These are phyloP conservation scores for Pelecanoides urinatrix DNA, from an alignment of 2,113 vertebrate species.

Conservation along the genomic window DNA sequence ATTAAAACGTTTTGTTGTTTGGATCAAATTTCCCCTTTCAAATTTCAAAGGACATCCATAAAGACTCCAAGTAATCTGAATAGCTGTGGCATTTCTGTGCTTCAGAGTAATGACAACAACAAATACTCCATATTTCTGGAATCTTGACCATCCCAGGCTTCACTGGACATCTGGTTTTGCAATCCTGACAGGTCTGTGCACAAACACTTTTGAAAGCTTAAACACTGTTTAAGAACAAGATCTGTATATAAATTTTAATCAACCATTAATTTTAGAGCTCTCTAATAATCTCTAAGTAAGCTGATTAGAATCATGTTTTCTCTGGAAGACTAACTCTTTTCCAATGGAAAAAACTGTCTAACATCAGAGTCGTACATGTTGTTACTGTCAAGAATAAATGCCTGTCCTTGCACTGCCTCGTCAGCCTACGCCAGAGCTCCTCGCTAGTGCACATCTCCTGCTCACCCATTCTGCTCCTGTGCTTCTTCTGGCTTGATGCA, in stretches of 20 bases:
- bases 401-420: background rate
- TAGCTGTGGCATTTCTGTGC: background rate
- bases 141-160: background rate
- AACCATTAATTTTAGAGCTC: background rate
- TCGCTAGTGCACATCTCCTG: accelerated
- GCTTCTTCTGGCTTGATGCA: background rate
- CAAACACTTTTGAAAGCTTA: background rate
- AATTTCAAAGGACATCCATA: background rate
- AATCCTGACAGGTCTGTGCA: background rate
- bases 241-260: background rate
- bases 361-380: background rate
- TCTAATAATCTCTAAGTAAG: background rate
- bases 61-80: background rate
- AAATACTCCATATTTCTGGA: background rate
- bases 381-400: background rate
- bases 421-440: background rate
- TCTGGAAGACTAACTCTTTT: background rate
- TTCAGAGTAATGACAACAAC: background rate
- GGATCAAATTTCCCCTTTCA: background rate
- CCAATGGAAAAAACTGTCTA: background rate
- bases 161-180: background rate
- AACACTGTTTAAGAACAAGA: background rate
- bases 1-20: background rate
- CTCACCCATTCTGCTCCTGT: background rate
- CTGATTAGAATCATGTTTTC: background rate